Conservation (phyloP, 2,888 invertebrate genomes). For the Scrobipalpa atriplicella region DNA sequence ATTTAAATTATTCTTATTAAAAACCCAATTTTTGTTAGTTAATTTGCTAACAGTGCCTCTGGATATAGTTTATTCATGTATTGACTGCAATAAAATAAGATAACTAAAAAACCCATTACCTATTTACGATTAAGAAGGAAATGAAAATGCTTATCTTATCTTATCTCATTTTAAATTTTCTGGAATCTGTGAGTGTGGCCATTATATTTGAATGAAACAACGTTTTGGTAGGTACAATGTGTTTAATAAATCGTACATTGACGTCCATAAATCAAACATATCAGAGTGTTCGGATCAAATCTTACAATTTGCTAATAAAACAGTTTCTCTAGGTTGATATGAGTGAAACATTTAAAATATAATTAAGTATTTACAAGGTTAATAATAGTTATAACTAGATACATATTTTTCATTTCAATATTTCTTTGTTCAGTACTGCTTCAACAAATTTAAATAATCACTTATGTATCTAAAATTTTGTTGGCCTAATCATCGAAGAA, state of each 20-base stretch:
- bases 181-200: no score
- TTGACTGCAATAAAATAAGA: no score
- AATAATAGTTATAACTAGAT: constrained; percentile 63
- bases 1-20: no score
- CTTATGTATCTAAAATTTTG: constrained; percentile 56
- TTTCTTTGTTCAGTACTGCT: constrained; percentile 52
- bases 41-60: no score
- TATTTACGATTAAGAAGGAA: no score
- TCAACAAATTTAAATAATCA: constrained; percentile 58
- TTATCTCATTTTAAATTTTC: no score
- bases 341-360: constrained; percentile 79
- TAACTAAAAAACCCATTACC: no score
- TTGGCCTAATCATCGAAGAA: constrained; percentile 52
- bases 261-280: constrained; percentile 74
- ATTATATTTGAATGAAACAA: constrained; percentile 21
- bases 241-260: constrained; percentile 79
- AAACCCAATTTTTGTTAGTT: no score
- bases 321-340: constrained; percentile 78
- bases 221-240: constrained; percentile 59
- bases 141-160: no score
- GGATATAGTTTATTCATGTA: no score
- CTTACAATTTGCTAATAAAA: constrained; percentile 76
- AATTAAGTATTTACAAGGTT: constrained; percentile 74
- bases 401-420: constrained; percentile 52
- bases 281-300: constrained; percentile 68